A percentile compares a stretch with the other conserved stretches of the same genome.
These are phyloP conservation scores for Clarias fuscus DNA, from an alignment of 2,797 vertebrate genomes.

Conservation along the genomic window DNA sequence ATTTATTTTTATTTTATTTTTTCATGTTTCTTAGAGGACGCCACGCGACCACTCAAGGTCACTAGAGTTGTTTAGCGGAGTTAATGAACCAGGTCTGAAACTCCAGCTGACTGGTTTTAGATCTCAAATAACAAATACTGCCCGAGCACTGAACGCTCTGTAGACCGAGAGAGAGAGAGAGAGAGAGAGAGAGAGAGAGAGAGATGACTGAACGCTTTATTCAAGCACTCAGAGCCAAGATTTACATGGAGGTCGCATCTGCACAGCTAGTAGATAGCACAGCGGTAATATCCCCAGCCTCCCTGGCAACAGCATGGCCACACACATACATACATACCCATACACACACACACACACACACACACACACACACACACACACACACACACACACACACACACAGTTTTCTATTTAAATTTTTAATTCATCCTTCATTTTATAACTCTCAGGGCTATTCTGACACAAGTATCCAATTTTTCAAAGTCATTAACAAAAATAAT, in stretches of 20 bases:
- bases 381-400: background rate
- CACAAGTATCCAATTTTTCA: constrained; percentile 21
- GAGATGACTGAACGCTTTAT: constrained; percentile 52
- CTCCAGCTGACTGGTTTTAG: constrained; percentile 27
- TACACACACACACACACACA: background rate
- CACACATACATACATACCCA: constrained; percentile 29
- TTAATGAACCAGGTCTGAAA: constrained; percentile 19
- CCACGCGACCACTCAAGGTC: background rate
- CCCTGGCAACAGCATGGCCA: constrained; percentile 52
- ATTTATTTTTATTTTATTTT: background rate
- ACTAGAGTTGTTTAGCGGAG: background rate
- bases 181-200: constrained; percentile 16
- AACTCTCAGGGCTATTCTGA: constrained; percentile 31
- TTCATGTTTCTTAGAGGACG: background rate
- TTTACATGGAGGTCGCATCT: constrained; percentile 67
- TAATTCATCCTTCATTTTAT: background rate
- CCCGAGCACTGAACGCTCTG: constrained; percentile 21
- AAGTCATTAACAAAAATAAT: constrained; percentile 7
- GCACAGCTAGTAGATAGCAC: constrained; percentile 60
- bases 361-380: constrained; percentile 16
- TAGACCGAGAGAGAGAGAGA: constrained; percentile 39
- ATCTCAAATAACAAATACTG: constrained; percentile 30
- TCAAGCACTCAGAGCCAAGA: constrained; percentile 2
- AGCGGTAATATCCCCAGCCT: constrained; percentile 69
- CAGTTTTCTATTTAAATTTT: constrained; percentile 47